A percentile compares a stretch with the other conserved stretches of the same genome.
Conservation (phyloP, 2,797 vertebrate species). For the Lutjanus campechanus region DNA sequence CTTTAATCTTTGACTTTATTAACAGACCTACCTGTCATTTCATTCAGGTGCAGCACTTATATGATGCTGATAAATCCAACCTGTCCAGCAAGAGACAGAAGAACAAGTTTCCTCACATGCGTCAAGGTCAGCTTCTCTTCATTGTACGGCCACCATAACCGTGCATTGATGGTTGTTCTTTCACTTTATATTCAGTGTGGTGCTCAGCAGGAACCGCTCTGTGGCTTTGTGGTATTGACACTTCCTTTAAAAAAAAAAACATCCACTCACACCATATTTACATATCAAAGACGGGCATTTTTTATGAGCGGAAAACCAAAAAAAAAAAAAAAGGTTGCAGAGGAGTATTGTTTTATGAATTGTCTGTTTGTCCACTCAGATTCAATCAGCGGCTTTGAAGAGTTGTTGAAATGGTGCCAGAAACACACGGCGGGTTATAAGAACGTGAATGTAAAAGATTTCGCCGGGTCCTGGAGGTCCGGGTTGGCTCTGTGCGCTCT, state of each 20-base stretch:
- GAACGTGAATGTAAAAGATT: conserved; percentile 85
- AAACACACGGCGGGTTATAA: conserved; percentile 87
- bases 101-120: conserved; percentile 29
- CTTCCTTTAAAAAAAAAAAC: neutral
- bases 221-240: neutral
- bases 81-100: conserved; percentile 64
- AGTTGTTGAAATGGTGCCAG: conserved; percentile 93
- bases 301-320: neutral
- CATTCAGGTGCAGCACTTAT: conserved; percentile 87
- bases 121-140: conserved; percentile 72
- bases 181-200: neutral
- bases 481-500: conserved; percentile 93
- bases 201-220: neutral
- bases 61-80: conserved; percentile 65
- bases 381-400: conserved; percentile 78
- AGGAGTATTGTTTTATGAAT: neutral
- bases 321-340: neutral
- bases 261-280: neutral
- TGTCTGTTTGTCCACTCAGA: conserved; percentile 57
- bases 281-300: neutral
- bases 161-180: neutral
- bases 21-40: neutral
- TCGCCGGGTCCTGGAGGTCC: conserved; percentile 91
- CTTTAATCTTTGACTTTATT: neutral
- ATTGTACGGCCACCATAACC: neutral